Evolutionary conservation across 2,113 vertebrate genomes (phyloP).

Genomic region (Ancistrus triradiatus): DNA sequence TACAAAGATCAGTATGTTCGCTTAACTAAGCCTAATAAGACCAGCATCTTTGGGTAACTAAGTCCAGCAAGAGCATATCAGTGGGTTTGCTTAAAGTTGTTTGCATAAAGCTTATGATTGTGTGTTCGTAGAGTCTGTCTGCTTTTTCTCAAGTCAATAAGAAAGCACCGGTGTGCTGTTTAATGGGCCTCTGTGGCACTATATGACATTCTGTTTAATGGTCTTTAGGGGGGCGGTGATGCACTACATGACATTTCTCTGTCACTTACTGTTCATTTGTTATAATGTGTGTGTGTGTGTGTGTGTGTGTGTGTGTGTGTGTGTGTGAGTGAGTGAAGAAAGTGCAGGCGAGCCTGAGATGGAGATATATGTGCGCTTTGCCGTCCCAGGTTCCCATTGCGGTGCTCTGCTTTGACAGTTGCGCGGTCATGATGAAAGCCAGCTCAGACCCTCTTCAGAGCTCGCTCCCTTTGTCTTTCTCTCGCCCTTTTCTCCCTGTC

Average conservation of each 20-base stretch:
- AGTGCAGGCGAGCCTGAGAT: slow-evolving; percentile 35
- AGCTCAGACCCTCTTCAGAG: neutral
- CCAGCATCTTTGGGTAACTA: too few species aligned
- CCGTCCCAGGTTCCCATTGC: slow-evolving; percentile 4
- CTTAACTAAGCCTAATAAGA: too few species aligned
- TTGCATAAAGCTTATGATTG: neutral
- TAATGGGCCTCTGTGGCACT: neutral
- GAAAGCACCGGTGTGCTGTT: neutral
- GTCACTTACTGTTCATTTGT: neutral
- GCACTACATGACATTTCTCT: neutral
- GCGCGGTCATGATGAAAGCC: slow-evolving; percentile 8
- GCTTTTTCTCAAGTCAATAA: neutral
- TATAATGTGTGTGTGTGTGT: slow-evolving; percentile 4
- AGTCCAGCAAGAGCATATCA: too few species aligned
- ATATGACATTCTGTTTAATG: slow-evolving; percentile 1
- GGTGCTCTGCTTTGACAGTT: slow-evolving; percentile 1
- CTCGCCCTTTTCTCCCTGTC: neutral
- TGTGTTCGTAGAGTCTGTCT: neutral
- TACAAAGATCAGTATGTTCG: too few species aligned
- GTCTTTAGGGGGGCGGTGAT: neutral
- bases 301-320: slow-evolving; percentile 8
- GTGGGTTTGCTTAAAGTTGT: too few species aligned
- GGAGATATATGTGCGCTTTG: slow-evolving; percentile 21
- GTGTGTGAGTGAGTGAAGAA: slow-evolving; percentile 8
- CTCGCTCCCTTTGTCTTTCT: neutral